A percentile compares a stretch with the other conserved stretches of the same genome.
Conservation (phyloP, 1,140 invertebrate genomes). For the Adelges cooleyi region DNA sequence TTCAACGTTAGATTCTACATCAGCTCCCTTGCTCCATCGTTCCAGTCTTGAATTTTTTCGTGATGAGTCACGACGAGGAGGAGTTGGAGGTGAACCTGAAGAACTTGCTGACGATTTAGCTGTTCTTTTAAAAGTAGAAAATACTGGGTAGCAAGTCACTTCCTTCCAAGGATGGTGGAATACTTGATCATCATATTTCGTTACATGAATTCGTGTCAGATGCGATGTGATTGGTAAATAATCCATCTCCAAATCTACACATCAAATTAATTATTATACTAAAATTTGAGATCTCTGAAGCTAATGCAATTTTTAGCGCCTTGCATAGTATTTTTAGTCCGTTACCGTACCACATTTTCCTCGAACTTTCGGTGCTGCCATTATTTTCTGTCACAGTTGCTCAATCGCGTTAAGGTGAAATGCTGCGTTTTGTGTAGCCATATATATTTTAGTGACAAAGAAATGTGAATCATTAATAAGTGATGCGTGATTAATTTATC, state of each 20-base stretch:
- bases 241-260: constrained; percentile 56
- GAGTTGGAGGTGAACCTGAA: constrained; percentile 44
- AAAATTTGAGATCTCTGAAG: not conserved
- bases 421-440: too few species aligned
- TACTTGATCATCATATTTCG: constrained; percentile 39
- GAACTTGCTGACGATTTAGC: constrained; percentile 36
- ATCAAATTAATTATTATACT: constrained; percentile 37
- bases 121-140: constrained; percentile 36
- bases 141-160: constrained; percentile 49
- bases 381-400: too few species aligned
- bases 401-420: too few species aligned
- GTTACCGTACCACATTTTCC: too few species aligned
- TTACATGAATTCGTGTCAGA: constrained; percentile 63
- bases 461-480: too few species aligned
- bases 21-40: constrained; percentile 25
- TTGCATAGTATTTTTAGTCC: too few species aligned
- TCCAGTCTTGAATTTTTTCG: constrained; percentile 48
- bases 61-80: constrained; percentile 58
- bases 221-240: constrained; percentile 70
- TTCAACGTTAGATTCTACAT: constrained; percentile 32
- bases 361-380: too few species aligned
- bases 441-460: too few species aligned
- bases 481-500: too few species aligned
- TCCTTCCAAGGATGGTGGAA: constrained; percentile 36
- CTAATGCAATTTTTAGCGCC: too few species aligned